phyloP scores from a whole-genome alignment of 2,888 invertebrate genomes.

The Sicus ferrugineus region DNA sequence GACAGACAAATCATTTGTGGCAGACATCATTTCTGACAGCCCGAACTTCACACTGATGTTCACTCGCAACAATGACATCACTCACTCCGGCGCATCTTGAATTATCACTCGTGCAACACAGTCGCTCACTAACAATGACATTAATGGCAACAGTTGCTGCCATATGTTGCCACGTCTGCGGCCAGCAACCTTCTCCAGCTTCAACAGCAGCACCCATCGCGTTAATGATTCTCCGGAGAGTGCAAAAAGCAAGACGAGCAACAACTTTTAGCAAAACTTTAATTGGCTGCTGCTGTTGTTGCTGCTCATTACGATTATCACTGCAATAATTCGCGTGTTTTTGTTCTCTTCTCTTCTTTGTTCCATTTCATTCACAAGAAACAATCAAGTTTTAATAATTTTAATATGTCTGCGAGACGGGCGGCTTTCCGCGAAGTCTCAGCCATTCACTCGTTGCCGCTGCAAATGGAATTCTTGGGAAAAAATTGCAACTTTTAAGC shows the following conservation, averaged over 20 bases:
- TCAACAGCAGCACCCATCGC: too few relatives aligned
- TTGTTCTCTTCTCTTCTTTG: background rate
- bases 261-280: constrained; percentile 1
- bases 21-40: too few relatives aligned
- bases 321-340: background rate
- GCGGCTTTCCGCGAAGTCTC: background rate
- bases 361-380: background rate
- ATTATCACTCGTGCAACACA: background rate
- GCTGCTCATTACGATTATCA: constrained; percentile 21
- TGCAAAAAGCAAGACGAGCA: background rate
- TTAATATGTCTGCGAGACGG: background rate
- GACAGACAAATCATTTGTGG: too few relatives aligned
- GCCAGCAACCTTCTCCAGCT: too few relatives aligned
- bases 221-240: background rate
- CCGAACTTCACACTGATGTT: too few relatives aligned
- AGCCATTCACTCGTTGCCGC: background rate
- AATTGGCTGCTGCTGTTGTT: constrained; percentile 15
- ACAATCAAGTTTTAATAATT: constrained; percentile 15
- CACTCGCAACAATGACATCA: background rate
- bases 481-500: background rate
- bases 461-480: constrained; percentile 14
- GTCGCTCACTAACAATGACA: constrained; percentile 30
- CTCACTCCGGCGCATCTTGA: background rate
- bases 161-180: background rate
- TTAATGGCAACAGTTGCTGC: constrained; percentile 40